A percentile compares a stretch with the other conserved stretches of the same genome.
These are phyloP conservation scores for Protosalanx chinensis DNA, from an alignment of 2,797 vertebrate species.

Conservation along the genomic window DNA sequence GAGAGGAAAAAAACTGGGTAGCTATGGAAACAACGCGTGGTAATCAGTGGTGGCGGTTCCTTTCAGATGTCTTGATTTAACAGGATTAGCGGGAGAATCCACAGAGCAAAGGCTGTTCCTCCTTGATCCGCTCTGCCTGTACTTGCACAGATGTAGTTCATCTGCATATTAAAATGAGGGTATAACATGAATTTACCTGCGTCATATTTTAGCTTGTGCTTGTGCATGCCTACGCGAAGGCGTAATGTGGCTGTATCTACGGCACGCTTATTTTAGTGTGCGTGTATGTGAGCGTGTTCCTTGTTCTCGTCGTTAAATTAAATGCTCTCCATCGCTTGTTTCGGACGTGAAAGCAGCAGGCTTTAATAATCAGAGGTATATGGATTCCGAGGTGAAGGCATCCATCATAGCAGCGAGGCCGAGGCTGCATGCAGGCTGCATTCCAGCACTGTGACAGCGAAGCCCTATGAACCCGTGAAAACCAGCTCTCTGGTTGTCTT, in stretches of 20 bases:
- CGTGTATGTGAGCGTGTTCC: not conserved
- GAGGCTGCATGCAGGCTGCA: not conserved
- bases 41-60: constrained; percentile 37
- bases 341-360: not conserved
- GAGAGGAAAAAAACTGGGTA: constrained; percentile 44
- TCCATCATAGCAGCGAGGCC: not conserved
- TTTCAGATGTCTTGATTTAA: constrained; percentile 45
- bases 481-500: not conserved
- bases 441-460: not conserved
- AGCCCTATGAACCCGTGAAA: too few species aligned
- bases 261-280: not conserved
- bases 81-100: constrained; percentile 48
- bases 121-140: not conserved
- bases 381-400: not conserved
- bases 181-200: not conserved
- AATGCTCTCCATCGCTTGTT: not conserved
- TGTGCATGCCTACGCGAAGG: constrained; percentile 7
- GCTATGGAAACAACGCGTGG: constrained; percentile 59
- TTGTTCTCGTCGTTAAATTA: not conserved
- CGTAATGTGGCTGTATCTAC: not conserved
- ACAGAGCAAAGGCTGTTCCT: constrained; percentile 26
- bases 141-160: not conserved
- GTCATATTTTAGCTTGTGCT: not conserved
- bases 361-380: not conserved
- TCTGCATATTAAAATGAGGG: not conserved